Conservation (phyloP, 2,113 vertebrate genomes). For the Protobothrops mucrosquamatus region DNA sequence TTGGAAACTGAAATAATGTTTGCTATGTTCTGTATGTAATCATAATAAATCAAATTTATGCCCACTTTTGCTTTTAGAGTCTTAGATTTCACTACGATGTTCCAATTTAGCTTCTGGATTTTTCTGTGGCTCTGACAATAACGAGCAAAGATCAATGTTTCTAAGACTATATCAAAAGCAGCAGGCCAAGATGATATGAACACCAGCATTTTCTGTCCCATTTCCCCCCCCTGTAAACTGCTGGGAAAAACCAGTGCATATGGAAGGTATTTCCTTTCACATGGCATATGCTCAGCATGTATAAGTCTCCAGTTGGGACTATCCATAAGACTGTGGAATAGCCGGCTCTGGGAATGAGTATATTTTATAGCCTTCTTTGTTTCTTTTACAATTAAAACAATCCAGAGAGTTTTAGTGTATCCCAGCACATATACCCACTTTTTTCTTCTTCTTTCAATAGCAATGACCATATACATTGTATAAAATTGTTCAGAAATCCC, state of each 20-base stretch:
- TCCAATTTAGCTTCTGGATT: background rate
- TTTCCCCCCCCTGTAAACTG: background rate
- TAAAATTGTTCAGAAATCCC: background rate
- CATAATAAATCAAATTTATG: conserved; percentile 9
- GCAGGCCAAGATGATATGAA: background rate
- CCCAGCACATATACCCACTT: background rate
- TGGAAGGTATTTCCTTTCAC: background rate
- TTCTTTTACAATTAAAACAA: background rate
- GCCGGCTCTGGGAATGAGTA: background rate
- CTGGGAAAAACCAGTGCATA: background rate
- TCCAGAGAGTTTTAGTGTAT: background rate
- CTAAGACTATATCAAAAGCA: background rate
- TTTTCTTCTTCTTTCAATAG: background rate
- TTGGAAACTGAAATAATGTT: conserved; percentile 46
- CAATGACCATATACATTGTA: too few relatives aligned
- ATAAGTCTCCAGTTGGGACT: background rate
- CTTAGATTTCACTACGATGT: background rate
- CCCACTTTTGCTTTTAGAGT: background rate
- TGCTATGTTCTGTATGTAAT: conserved; percentile 34
- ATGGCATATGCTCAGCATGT: background rate
- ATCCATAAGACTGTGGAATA: background rate
- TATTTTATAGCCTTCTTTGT: background rate
- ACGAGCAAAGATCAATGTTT: background rate
- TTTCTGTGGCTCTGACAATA: background rate
- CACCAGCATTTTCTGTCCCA: background rate